Conservation (phyloP, 2,888 invertebrate species). For the Taphrorychus bicolor region DNA sequence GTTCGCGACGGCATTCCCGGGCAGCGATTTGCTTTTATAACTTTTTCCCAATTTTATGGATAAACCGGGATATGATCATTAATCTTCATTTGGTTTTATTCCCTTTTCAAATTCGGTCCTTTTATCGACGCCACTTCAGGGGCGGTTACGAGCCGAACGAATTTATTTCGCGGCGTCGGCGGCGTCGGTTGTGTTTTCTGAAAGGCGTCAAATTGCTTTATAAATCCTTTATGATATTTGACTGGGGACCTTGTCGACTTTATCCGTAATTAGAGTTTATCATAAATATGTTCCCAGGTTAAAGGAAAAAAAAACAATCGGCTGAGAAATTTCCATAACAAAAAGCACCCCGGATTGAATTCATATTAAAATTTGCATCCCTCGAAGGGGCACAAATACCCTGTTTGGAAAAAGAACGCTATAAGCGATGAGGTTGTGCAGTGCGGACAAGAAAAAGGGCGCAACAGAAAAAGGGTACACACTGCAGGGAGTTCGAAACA, state of each 20-base stretch:
- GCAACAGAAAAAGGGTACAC: not conserved
- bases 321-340: not conserved
- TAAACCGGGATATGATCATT: constrained; percentile 14
- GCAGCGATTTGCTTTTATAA: constrained; percentile 20
- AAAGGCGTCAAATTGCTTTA: constrained; percentile 8
- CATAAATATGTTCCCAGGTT: no score
- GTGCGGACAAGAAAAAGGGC: not conserved
- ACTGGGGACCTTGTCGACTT: not conserved
- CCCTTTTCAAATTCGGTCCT: constrained; percentile 13
- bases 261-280: not conserved
- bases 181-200: constrained; percentile 2
- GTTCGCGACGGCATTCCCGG: not conserved
- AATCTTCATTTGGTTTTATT: constrained; percentile 22
- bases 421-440: not conserved
- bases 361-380: not conserved
- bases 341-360: not conserved
- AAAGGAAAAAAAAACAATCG: not conserved
- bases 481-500: not conserved
- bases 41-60: constrained; percentile 16
- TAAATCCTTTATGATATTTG: not conserved
- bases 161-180: not conserved
- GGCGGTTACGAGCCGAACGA: constrained; percentile 19
- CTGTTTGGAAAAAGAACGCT: not conserved
- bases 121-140: constrained; percentile 26
- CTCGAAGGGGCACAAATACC: not conserved